Percentiles rank a stretch among this genome's conserved stretches.
Conservation (phyloP, 2,797 vertebrate genomes). For the Moxostoma hubbsi region DNA sequence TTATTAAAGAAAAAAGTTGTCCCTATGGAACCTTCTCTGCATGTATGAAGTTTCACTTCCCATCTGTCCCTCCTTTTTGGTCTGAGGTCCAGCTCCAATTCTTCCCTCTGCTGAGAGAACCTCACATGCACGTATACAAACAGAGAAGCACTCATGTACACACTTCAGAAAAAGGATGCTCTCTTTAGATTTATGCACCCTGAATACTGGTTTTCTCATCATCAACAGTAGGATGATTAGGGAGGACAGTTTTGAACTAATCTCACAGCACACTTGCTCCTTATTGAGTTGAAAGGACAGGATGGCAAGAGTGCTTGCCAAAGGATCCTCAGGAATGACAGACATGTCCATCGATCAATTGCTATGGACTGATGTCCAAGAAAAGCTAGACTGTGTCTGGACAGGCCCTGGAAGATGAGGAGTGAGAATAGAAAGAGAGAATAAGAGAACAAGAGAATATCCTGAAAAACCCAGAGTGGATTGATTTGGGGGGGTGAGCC, state of each 20-base stretch:
- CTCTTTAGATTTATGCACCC: constrained; percentile 51
- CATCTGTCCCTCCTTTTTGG: constrained; percentile 69
- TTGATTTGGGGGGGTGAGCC: too few relatives aligned
- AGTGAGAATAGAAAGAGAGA: too few relatives aligned
- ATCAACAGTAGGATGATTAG: constrained; percentile 48
- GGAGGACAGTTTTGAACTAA: constrained; percentile 50
- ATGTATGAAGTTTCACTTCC: constrained; percentile 71
- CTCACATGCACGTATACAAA: constrained; percentile 46
- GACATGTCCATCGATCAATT: constrained; percentile 51
- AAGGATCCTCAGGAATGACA: constrained; percentile 52
- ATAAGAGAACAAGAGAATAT: too few relatives aligned
- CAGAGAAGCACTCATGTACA: constrained; percentile 30
- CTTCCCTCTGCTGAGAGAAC: constrained; percentile 52
- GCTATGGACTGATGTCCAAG: constrained; percentile 50
- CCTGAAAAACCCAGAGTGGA: too few relatives aligned
- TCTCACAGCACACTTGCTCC: constrained; percentile 55
- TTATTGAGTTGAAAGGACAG: constrained; percentile 47
- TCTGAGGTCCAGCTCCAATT: constrained; percentile 62
- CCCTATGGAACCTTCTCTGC: constrained; percentile 44
- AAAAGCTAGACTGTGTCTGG: constrained; percentile 57
- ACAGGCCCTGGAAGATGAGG: constrained; percentile 42
- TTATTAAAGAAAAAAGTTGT: constrained; percentile 55
- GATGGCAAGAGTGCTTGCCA: not conserved
- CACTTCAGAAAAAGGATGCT: constrained; percentile 47
- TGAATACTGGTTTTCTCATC: constrained; percentile 54